Conservation (phyloP, 2,113 vertebrate species). For the Lophura nycthemera region DNA sequence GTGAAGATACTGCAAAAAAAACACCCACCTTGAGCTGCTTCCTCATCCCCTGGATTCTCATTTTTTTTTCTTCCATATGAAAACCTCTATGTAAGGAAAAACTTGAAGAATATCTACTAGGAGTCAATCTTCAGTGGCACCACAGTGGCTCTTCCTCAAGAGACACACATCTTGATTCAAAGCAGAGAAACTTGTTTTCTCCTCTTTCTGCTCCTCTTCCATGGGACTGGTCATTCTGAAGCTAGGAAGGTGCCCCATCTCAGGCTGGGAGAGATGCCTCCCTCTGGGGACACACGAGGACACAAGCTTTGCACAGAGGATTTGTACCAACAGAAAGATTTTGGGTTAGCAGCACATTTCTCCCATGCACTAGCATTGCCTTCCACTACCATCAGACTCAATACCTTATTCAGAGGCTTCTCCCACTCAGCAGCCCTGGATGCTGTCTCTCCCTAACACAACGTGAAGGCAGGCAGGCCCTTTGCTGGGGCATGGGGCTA, state of each 20-base stretch:
- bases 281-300: too few relatives aligned
- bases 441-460: slow-evolving; percentile 22
- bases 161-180: background rate
- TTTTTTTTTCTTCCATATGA: background rate
- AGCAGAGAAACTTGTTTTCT: background rate
- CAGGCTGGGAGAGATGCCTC: background rate
- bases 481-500: slow-evolving; percentile 39
- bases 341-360: background rate
- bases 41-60: background rate
- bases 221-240: background rate
- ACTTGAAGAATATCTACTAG: background rate
- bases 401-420: slow-evolving; percentile 36
- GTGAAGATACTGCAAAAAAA: background rate
- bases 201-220: background rate
- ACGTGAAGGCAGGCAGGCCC: slow-evolving; percentile 54
- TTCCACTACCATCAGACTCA: background rate
- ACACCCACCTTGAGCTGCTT: background rate
- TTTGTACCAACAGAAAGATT: fast-evolving
- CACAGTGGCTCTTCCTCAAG: background rate
- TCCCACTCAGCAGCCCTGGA: slow-evolving; percentile 26
- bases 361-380: background rate
- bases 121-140: background rate
- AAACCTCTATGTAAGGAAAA: background rate
- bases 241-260: background rate
- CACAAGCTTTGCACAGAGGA: background rate